Evolutionary conservation across 2,888 invertebrate genomes (phyloP).

Genomic region (Ormyrus nitidulus): DNA sequence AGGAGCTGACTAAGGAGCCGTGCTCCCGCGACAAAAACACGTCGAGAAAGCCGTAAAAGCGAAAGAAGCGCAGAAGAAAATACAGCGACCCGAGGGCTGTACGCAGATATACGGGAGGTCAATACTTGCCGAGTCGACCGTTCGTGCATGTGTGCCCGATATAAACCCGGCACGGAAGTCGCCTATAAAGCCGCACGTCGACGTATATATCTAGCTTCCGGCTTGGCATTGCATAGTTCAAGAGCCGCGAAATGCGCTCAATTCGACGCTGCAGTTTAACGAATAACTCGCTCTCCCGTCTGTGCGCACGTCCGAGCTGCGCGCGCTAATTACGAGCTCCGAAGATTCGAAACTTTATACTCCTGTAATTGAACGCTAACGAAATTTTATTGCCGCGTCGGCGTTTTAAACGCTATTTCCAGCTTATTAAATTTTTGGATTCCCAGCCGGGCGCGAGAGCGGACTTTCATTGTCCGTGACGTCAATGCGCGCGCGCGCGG

Average conservation of each 20-base stretch:
- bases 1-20: neutral
- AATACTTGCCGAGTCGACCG: conserved; percentile 38
- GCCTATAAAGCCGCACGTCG: conserved; percentile 22
- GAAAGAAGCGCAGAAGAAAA: neutral
- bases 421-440: too few species aligned
- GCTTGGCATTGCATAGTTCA: conserved; percentile 28
- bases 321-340: too few species aligned
- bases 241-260: conserved; percentile 27
- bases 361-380: too few species aligned
- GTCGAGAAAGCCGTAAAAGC: neutral
- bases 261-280: conserved; percentile 40
- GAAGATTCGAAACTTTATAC: too few species aligned
- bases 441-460: too few species aligned
- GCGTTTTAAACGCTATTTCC: too few species aligned
- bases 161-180: conserved; percentile 28
- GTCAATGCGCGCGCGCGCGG: too few species aligned
- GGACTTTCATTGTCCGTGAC: too few species aligned
- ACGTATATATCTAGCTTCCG: conserved; percentile 35
- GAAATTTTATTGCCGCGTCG: too few species aligned
- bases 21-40: neutral
- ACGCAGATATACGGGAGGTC: neutral
- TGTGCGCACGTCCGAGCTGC: neutral
- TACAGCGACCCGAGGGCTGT: conserved; percentile 46
- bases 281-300: conserved; percentile 26
- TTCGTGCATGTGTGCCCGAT: neutral